A percentile compares a stretch with the other conserved stretches of the same genome.
These are phyloP conservation scores for Triplophysa yarkandensis DNA, from an alignment of 2,797 vertebrate genomes.

Conservation along the genomic window DNA sequence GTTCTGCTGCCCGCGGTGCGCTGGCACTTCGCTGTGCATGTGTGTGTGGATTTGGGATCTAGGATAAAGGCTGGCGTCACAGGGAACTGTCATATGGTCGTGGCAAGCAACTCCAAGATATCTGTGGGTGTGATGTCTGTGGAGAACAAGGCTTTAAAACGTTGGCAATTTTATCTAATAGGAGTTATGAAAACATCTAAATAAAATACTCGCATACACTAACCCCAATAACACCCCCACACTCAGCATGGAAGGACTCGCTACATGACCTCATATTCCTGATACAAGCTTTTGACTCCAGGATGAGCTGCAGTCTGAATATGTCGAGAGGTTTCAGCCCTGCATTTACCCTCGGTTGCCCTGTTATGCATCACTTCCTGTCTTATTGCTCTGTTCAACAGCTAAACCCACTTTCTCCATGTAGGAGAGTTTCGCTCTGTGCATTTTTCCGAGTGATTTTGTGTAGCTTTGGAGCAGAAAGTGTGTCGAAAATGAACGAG, in stretches of 20 bases:
- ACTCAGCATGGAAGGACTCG: neutral
- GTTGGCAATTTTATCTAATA: conserved; percentile 17
- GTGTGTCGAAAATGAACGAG: conserved; percentile 21
- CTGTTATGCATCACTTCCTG: conserved; percentile 39
- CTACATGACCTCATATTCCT: neutral
- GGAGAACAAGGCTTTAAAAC: conserved; percentile 18
- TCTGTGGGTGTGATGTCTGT: conserved; percentile 31
- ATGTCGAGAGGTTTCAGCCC: neutral
- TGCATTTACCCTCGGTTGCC: conserved; percentile 22
- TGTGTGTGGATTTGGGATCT: conserved; percentile 10
- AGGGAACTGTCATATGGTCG: conserved; percentile 59
- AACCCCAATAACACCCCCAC: neutral
- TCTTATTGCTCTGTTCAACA: conserved; percentile 37
- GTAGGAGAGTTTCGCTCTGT: conserved; percentile 33
- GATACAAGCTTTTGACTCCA: conserved; percentile 1
- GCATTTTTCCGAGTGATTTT: conserved; percentile 20
- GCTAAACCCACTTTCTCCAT: conserved; percentile 33
- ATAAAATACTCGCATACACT: neutral
- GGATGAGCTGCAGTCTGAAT: conserved; percentile 14
- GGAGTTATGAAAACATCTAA: neutral
- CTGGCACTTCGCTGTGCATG: conserved; percentile 2
- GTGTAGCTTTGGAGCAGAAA: conserved; percentile 27
- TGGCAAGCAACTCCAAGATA: conserved; percentile 53
- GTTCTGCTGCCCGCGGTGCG: neutral
- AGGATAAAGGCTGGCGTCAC: conserved; percentile 23